Evolutionary conservation across 1,140 invertebrate species (phyloP), one percentile per base, ranked within the genome.

Genomic region (Brachionus rotundiformis): DNA sequence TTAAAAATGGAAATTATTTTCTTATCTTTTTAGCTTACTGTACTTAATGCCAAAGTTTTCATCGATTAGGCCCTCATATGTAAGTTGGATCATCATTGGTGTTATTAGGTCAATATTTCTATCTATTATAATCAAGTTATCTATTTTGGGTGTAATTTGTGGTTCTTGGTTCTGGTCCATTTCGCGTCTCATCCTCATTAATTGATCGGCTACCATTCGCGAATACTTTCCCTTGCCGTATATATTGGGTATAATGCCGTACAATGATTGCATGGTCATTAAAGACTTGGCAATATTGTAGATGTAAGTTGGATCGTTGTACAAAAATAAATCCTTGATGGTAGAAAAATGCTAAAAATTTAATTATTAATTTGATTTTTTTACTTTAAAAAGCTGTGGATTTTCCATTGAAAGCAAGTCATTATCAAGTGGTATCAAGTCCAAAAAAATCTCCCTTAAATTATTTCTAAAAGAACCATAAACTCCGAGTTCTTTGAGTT

Each of bases 51-150:
- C 91, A 89, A 92, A 95, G 83, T 94, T 91, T 89, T 95, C 93
- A 89, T 97, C 97, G 84, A 99, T 95, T 10, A 98, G 89, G 16
- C 96, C 97, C 89, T 98, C 96, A 86, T 98, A 99, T 0, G 96
- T 98, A 16, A 98, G 90, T 85, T 99, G 97, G 0, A 94, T 97
- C 1, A 94, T 91, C 82, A 99, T 88, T 3, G 95, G 94, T 36
- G 94, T 94, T 5, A 98, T 90, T 68, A 97, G 91, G 90, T 99
- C 97, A 13, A 98, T 91, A 71, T 92, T 92, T 36, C 96, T 89
- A 89, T 98, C 95, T 0, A 98, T 87, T 13, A 98, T 85, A 19
- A 98, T 89, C 7, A 99, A 89, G 86, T 94, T 93, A 86, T 98
- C 94, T 29, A 98, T 95, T 84, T 91, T 90, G 10, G 91, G 89